Evolutionary conservation across 2,113 vertebrate genomes (phyloP), one percentile per base, ranked within the genome.

Genomic region (Rhadina sibilatrix): DNA sequence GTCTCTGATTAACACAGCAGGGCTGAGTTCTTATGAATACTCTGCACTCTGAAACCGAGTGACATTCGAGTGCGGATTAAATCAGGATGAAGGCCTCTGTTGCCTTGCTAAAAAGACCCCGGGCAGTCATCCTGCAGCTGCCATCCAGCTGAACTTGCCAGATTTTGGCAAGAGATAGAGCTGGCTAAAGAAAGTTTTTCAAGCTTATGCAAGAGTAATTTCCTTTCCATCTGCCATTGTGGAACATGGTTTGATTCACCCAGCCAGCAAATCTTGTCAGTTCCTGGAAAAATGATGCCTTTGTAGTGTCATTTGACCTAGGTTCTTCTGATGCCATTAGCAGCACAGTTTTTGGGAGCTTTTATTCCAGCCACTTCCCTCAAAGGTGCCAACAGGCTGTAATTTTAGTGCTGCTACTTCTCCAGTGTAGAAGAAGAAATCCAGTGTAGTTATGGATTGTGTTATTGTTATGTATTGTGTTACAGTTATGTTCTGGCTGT

Each of bases 1-100:
- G 50, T 80, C 71, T 89, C 95, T 96, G 96, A 97, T 97, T 97
- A 97, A 94, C 94, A 89, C 93, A 95, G 96, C 46, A 69, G 91
- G 90, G 44, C 30, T 8, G 60, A 86, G 71, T 76, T 97, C 68
- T 96, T 94, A 83, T 83, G 91, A 96, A 89, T 91, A 82, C 77
- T 95, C 87, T 91, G 96, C 69, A 56, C 89, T 96, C 77, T 68
- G 82, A 96, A 96, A 91, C 35, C 2, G 61, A 88, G 68, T 94
- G 83, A 90, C 74, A 68, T 87, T 91, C 6, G 38, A 68, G 37
- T 71, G 77, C 91, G 89, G 89, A 96, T 91, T 77, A 96, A 87
- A 91, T 80, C 7, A 82, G 65, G 75, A 79, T 80, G 94, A 97
- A 75, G 35, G 20, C 30, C 76, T 87, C 59, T 95, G 66, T 80